Base-by-base conservation (phyloP, 2,797 vertebrate genomes). In the Chelidonichthys spinosus region DNA sequence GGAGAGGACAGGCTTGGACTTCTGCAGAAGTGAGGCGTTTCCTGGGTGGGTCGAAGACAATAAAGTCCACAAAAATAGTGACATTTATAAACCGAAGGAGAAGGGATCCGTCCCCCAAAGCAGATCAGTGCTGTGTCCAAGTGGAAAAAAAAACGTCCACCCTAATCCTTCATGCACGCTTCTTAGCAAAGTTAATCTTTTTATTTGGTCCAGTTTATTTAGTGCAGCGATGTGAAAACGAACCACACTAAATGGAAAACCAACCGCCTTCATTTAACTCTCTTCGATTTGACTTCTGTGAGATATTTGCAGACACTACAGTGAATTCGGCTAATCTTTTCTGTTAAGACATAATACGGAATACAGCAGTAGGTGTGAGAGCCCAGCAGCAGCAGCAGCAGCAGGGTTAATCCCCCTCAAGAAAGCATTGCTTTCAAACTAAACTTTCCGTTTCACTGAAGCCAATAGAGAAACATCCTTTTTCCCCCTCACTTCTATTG, bases 401-500 rank as follows among this genome's bases (percentile, higher is more conserved):
- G 37, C 25, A 18, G 49, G 50, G 43, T 37, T 64, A 42, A 62
- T 50, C 63, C 58, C n/a, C 54, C 53, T 49, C 40, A 37, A 18
- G 52, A 72, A 56, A 53, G 18, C 35, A 7, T 25, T 18, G 11
- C 17, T 63, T 52, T 85, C 55, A 53, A 62, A 18, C 18, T 15
- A 6, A 76, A 47, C 46, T 70, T 58, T 25, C 17, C 10, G 6
- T 52, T 44, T 56, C 54, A 36, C 53, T 39, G 8, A 62, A 18
- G 32, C 56, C 14, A 63, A 25, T 25, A 59, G 68, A 58, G 56
- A 54, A 59, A 37, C 8, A 8, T 58, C 39, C 35, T 17, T 56
- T 58, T 47, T 55, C 67, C 47, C 66, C 46, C 64, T 85, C 53
- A 58, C 84, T 62, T 82, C 52, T 86, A 55, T 67, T 69, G 68